Base-by-base conservation (phyloP, 2,797 vertebrate genomes). In the Psittacula echo region DNA sequence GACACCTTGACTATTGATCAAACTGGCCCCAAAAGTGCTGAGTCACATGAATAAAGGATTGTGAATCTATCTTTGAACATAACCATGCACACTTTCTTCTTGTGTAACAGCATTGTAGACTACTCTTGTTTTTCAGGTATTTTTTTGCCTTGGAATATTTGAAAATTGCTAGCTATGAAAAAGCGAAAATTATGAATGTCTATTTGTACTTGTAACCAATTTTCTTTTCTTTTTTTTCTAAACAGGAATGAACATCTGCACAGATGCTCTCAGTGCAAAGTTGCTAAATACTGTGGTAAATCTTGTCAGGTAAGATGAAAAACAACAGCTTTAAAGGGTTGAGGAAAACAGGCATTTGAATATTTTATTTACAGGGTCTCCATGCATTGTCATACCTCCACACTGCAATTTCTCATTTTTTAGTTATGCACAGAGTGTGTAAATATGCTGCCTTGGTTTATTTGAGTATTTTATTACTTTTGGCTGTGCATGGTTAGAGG, bases 241-340 rank as follows among this genome's bases (percentile, higher is more conserved):
- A 85, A 91, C 93, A 99, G 99, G 97, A 95, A 87, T n/a, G 97
- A 98, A 90, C 97, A 96, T 73, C 97, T 99, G 95, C 96, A 98
- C 95, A 98, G 99, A 64, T 99, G 99, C 93, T 99, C 99, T 91
- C 98, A 98, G 62, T 99, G 99, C 97, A 99, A 98, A 96, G 96
- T 97, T 86, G 98, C 99, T 86, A 98, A 98, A 83, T 99, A 99
- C 97, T 99, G 99, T 95, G 98, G 98, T 82, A 93, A 83, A 68
- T 96, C 97, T 54, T 99, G 99, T 95, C 99, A 99, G 99, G 99
- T 99, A 98, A 98, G 79, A 81, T 75, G 30, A 88, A 95, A 83
- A 75, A 85, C 72, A 82, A 54, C 54, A 87, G 2, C 77, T 79
- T 5, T 61, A 60, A 81, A 73, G 29, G 12, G 4, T 15, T 77